Evolutionary conservation across 2,797 vertebrate species (phyloP), one percentile per base, ranked within the genome.

Genomic region (Margarornis squamiger): DNA sequence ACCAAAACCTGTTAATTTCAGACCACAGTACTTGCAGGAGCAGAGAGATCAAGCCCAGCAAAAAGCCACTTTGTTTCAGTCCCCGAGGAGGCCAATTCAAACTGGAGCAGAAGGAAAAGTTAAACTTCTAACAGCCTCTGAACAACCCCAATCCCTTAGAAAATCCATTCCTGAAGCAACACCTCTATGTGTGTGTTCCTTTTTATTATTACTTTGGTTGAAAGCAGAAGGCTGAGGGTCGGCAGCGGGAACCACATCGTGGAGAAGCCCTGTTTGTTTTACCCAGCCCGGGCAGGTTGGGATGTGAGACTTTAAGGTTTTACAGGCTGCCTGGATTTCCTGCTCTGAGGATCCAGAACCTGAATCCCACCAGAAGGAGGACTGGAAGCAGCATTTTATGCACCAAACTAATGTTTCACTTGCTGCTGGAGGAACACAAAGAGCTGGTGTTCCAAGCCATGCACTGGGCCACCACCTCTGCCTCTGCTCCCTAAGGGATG

Each of bases 131-230:
- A 70, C 27, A 93, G 92, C 66, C 94, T 90, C 92, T 26, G 32
- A 90, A 75, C 34, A n/a, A 88, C 89, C 82, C 91, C 32, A 11
- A 58, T 73, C 54, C 67, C 74, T 90, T 2, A 83, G 58, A 86
- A 95, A 93, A 92, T 72, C 86, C 76, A 32, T 41, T 94, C 90
- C 90, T 96, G 86, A 67, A 96, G 93, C 84, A 92, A 92, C 84
- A 89, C 93, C 86, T 94, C 94, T 17, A 48, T n/a, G 85, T 78
- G 92, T 85, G 82, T 95, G 87, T 94, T 95, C 94, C 74, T 52
- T 80, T 96, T 94, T 83, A 94, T 82, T 87, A 63, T 81, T 79
- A 86, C 84, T 96, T 87, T 38, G 93, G 91, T 82, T 91, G 70
- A 93, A 92, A 91, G 39, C 71, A 85, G 67, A 76, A 94, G 86